These are phyloP conservation scores for Norana najaformis DNA, from an alignment of 2,888 invertebrate species.

Conservation along the genomic window DNA sequence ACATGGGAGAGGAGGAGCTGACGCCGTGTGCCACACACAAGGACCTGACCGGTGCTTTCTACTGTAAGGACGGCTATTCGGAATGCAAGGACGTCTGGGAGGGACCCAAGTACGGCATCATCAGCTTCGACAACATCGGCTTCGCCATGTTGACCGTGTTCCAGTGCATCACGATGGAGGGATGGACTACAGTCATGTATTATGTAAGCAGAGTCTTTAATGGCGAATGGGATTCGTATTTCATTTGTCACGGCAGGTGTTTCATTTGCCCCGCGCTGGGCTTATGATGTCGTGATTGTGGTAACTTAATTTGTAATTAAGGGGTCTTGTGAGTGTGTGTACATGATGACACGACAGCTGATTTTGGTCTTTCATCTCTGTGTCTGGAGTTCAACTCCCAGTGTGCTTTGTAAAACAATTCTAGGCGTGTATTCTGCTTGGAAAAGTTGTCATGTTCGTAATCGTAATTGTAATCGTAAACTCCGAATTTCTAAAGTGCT, in stretches of 20 bases:
- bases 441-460: too few species aligned
- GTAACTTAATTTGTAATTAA: too few species aligned
- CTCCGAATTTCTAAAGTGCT: too few species aligned
- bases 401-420: too few species aligned
- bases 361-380: too few species aligned
- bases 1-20: slow-evolving; percentile 54
- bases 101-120: slow-evolving; percentile 85
- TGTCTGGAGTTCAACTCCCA: too few species aligned
- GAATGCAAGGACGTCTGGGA: slow-evolving; percentile 56
- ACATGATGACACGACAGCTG: neutral
- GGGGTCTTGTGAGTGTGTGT: neutral
- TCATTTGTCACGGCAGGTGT: neutral
- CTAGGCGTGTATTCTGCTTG: too few species aligned
- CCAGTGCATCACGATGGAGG: slow-evolving; percentile 99
- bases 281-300: neutral
- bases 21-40: slow-evolving; percentile 51
- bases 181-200: slow-evolving; percentile 99
- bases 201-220: slow-evolving; percentile 76
- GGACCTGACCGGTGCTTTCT: slow-evolving; percentile 50
- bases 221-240: neutral
- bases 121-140: slow-evolving; percentile 99
- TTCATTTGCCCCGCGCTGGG: neutral
- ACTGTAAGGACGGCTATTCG: slow-evolving; percentile 56
- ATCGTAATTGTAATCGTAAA: too few species aligned
- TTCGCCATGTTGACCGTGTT: slow-evolving; percentile 99